A percentile compares a stretch with the other conserved stretches of the same genome.
Evolutionary conservation across 2,113 vertebrate genomes (phyloP).

Genomic region (Ictalurus punctatus): DNA sequence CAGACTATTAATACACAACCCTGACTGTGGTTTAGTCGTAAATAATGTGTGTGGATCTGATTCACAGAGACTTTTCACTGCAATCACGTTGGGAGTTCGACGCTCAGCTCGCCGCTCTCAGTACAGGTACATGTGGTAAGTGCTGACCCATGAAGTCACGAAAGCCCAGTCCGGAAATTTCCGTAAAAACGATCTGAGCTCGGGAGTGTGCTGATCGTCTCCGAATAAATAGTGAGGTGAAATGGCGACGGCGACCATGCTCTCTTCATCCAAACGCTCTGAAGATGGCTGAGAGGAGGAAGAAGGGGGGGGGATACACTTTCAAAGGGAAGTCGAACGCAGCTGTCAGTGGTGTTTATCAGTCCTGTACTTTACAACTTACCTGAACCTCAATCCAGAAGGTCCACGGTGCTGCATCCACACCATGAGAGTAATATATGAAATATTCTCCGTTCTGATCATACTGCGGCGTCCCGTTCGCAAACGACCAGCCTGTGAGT

Average conservation of each 20-base stretch:
- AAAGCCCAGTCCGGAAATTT: constrained; percentile 88
- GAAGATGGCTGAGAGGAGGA: constrained; percentile 64
- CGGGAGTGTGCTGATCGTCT: constrained; percentile 79
- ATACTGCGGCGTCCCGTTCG: constrained; percentile 78
- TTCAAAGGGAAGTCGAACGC: background rate
- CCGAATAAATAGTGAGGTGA: constrained; percentile 90
- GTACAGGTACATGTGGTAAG: constrained; percentile 84
- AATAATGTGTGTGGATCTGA: background rate
- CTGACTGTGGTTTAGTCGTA: background rate
- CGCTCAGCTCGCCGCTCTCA: constrained; percentile 64
- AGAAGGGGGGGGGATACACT: too few species aligned
- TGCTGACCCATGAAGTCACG: constrained; percentile 91
- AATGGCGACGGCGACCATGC: constrained; percentile 83
- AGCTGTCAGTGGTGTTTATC: background rate
- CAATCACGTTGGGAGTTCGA: background rate
- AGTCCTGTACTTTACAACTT: background rate
- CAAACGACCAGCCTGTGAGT: constrained; percentile 87
- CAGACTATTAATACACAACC: background rate
- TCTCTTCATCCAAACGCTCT: constrained; percentile 73
- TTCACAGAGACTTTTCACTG: background rate
- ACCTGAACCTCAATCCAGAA: constrained; percentile 95
- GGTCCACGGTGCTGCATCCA: constrained; percentile 80
- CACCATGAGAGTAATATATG: constrained; percentile 90
- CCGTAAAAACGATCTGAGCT: constrained; percentile 73
- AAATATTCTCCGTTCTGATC: constrained; percentile 88